phyloP scores from a whole-genome alignment of 2,888 invertebrate species.

The Heliconius sara region DNA sequence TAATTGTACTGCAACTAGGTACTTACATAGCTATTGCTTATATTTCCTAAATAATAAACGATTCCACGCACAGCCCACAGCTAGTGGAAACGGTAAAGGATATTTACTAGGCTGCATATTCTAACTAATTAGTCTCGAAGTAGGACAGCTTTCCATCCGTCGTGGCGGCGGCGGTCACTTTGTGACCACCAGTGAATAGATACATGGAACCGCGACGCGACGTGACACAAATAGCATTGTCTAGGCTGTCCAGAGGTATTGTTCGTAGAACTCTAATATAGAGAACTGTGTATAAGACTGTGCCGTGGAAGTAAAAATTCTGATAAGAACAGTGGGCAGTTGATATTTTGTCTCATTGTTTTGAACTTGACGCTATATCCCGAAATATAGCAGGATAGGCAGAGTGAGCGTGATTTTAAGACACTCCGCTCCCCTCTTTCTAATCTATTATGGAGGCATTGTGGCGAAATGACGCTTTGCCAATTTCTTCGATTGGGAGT shows the following conservation, averaged over 20 bases:
- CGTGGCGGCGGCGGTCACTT: not conserved
- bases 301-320: no score
- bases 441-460: no score
- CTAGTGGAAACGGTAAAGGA: not conserved
- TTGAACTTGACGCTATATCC: no score
- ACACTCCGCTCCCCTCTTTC: no score
- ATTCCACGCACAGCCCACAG: not conserved
- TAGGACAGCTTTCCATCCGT: constrained; percentile 10
- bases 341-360: no score
- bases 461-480: no score
- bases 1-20: no score
- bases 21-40: not conserved
- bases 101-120: not conserved
- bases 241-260: not conserved
- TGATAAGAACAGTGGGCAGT: no score
- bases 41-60: not conserved
- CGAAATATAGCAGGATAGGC: no score
- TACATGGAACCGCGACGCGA: not conserved
- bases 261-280: not conserved
- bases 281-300: not conserved
- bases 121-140: not conserved
- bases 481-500: no score
- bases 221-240: not conserved
- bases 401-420: no score
- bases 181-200: not conserved